Conservation (phyloP, 2,797 vertebrate species). For the Urocyon cinereoargenteus region DNA sequence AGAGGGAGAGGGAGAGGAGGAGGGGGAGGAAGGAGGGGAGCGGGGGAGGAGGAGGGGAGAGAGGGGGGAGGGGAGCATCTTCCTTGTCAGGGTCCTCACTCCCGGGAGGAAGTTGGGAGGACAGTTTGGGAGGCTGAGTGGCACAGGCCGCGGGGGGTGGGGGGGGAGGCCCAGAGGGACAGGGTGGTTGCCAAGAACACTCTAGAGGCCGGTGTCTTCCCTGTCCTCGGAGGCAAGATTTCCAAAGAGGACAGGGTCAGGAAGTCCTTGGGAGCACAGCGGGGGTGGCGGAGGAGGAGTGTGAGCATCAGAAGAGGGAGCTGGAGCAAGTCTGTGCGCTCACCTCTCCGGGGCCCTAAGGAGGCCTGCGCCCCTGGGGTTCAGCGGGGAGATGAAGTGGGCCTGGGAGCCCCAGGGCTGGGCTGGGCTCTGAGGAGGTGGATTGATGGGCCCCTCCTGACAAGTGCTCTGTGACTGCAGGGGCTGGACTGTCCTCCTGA, state of each 20-base stretch:
- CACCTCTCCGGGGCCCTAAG: constrained; percentile 75
- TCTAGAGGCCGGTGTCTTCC: constrained; percentile 83
- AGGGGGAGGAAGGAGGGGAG: too few relatives aligned
- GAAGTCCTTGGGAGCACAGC: constrained; percentile 78
- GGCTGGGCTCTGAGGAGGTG: constrained; percentile 73
- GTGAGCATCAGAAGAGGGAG: constrained; percentile 75
- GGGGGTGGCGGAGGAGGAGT: constrained; percentile 77
- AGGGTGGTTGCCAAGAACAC: constrained; percentile 84
- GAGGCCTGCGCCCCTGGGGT: not conserved
- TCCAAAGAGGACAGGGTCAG: constrained; percentile 76
- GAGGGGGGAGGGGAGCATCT: too few relatives aligned
- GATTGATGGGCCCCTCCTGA: constrained; percentile 53
- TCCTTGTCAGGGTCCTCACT: too few relatives aligned
- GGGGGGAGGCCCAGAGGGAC: constrained; percentile 81
- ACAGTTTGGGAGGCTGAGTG: constrained; percentile 83
- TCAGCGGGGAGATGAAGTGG: constrained; percentile 48
- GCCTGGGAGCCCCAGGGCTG: not conserved
- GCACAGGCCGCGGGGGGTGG: constrained; percentile 82
- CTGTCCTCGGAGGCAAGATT: constrained; percentile 76
- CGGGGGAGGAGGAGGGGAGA: too few relatives aligned
- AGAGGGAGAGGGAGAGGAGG: too few relatives aligned
- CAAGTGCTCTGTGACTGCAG: not conserved
- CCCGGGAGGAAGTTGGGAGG: constrained; percentile 81
- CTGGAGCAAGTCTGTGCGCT: constrained; percentile 77
- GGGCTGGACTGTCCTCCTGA: not conserved